phyloP scores from a whole-genome alignment of 2,888 invertebrate genomes.

The Cryptocephalus moraei region DNA sequence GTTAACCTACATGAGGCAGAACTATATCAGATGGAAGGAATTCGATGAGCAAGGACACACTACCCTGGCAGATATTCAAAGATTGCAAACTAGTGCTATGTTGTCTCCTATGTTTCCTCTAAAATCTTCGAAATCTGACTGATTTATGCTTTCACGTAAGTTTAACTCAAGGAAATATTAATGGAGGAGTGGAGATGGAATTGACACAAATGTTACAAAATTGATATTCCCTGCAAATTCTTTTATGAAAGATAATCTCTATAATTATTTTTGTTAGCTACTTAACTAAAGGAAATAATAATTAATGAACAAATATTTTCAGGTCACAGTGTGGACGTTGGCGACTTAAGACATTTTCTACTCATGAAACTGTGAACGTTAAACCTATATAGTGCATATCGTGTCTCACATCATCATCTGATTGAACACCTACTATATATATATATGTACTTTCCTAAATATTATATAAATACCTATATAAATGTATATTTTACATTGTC shows the following conservation, averaged over 20 bases:
- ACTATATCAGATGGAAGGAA: slow-evolving; percentile 88
- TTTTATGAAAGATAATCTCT: no score
- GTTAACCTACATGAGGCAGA: slow-evolving; percentile 69
- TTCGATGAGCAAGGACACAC: slow-evolving; percentile 67
- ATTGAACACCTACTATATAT: background rate
- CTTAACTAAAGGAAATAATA: no score
- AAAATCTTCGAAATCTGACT: slow-evolving; percentile 15
- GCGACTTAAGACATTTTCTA: slow-evolving; percentile 31
- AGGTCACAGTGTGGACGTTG: slow-evolving; percentile 35
- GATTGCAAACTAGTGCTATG: slow-evolving; percentile 32
- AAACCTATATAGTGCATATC: slow-evolving; percentile 21
- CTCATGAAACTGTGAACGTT: slow-evolving; percentile 29
- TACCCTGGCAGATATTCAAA: slow-evolving; percentile 58
- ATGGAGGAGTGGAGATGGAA: background rate
- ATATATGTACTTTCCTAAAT: slow-evolving; percentile 7
- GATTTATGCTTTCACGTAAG: slow-evolving; percentile 27
- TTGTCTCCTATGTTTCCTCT: slow-evolving; percentile 22
- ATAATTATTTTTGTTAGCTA: no score
- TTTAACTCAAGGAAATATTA: slow-evolving; percentile 2
- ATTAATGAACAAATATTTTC: slow-evolving; percentile 9
- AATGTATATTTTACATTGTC: slow-evolving; percentile 19
- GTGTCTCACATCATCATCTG: slow-evolving; percentile 5
- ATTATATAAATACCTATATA: slow-evolving; percentile 7
- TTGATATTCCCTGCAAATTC: no score
- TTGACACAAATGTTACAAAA: no score